Conservation (phyloP, 2,888 invertebrate species). For the Lacanobia wlatinum region DNA sequence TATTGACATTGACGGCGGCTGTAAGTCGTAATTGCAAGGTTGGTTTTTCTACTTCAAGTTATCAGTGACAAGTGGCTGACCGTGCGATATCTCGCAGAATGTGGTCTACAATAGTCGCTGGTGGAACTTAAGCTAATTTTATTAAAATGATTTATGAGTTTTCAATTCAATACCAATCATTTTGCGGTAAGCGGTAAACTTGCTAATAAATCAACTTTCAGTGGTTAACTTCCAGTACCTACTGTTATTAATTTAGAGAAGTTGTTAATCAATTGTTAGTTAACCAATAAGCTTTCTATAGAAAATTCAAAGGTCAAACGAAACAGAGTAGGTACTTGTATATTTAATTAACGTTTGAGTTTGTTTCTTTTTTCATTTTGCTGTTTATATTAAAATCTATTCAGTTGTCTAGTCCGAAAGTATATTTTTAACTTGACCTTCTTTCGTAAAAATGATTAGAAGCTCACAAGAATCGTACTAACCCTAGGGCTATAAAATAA, state of each 20-base stretch:
- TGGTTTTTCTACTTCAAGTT: neutral
- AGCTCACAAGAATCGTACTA: neutral
- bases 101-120: neutral
- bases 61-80: neutral
- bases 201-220: conserved; percentile 44
- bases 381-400: neutral
- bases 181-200: conserved; percentile 35
- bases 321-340: neutral
- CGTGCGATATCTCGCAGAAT: neutral
- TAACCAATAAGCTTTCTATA: conserved; percentile 42
- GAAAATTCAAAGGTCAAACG: conserved; percentile 47
- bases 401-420: neutral
- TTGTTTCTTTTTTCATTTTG: neutral
- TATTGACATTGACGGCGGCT: neutral
- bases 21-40: neutral
- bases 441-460: conserved; percentile 2
- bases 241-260: conserved; percentile 49
- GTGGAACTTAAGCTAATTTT: conserved; percentile 12
- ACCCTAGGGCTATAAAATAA: neutral
- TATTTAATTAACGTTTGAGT: neutral
- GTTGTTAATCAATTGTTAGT: conserved; percentile 43
- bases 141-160: conserved; percentile 24
- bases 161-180: conserved; percentile 44
- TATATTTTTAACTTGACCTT: neutral
- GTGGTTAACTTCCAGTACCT: conserved; percentile 38